Evolutionary conservation across 2,797 vertebrate species (phyloP).

Genomic region (Pseudomugil tenellus): DNA sequence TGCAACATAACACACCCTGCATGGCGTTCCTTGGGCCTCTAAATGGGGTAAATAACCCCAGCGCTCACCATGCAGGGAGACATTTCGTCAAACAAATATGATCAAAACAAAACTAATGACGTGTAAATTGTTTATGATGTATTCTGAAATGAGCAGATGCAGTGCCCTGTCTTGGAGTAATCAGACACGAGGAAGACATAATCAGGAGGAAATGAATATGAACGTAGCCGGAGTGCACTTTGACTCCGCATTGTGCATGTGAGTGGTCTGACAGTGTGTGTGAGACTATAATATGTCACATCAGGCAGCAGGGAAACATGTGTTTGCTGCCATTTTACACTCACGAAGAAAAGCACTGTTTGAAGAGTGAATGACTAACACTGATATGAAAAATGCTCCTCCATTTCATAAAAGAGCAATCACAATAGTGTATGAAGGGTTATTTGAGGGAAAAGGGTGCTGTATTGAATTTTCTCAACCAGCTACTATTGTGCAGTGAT

Average conservation of each 20-base stretch:
- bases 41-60: conserved; percentile 81
- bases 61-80: conserved; percentile 75
- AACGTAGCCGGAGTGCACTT: conserved; percentile 61
- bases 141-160: conserved; percentile 72
- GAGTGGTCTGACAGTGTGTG: conserved; percentile 48
- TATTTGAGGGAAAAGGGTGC: conserved; percentile 47
- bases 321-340: conserved; percentile 33
- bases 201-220: conserved; percentile 81
- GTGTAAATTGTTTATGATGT: conserved; percentile 87
- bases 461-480: conserved; percentile 51
- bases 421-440: conserved; percentile 48
- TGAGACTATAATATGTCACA: conserved; percentile 21
- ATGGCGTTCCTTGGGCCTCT: conserved; percentile 62
- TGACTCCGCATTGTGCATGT: conserved; percentile 45
- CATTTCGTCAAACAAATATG: conserved; percentile 84
- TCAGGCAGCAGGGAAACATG: conserved; percentile 33
- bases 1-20: conserved; percentile 56
- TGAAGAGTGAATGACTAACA: conserved; percentile 53
- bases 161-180: conserved; percentile 71
- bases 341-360: conserved; percentile 26
- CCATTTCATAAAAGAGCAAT: conserved; percentile 60
- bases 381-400: conserved; percentile 48
- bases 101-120: conserved; percentile 87
- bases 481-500: conserved; percentile 44
- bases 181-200: conserved; percentile 78